phyloP scores from a whole-genome alignment of 1,140 invertebrate genomes.

The Spodoptera litura region DNA sequence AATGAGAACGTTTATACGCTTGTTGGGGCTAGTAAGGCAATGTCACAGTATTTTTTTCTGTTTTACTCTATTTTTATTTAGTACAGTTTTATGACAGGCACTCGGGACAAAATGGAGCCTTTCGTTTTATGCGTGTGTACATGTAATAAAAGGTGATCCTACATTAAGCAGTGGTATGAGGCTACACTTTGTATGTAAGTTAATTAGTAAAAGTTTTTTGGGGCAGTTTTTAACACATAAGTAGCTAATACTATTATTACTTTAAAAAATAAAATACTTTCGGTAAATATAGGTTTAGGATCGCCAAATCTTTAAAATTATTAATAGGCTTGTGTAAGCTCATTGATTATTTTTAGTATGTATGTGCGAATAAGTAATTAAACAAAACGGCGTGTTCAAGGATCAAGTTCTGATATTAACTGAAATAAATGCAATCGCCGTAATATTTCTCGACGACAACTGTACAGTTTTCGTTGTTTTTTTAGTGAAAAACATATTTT shows the following conservation, averaged over 20 bases:
- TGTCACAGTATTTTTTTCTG: conserved; percentile 9
- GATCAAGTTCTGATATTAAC: too few species aligned
- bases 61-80: conserved; percentile 20
- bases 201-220: conserved; percentile 17
- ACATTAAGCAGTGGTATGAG: conserved; percentile 8
- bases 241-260: not conserved
- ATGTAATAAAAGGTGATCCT: conserved; percentile 31
- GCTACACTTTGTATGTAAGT: conserved; percentile 3
- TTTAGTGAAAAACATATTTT: too few species aligned
- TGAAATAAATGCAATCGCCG: too few species aligned
- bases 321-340: not conserved
- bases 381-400: too few species aligned
- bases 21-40: not conserved
- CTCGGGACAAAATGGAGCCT: conserved; percentile 13
- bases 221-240: not conserved
- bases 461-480: too few species aligned
- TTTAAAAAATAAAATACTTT: too few species aligned
- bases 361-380: too few species aligned
- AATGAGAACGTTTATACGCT: not conserved
- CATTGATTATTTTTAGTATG: too few species aligned
- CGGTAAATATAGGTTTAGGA: too few species aligned
- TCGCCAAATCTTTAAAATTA: not conserved
- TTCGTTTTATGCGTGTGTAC: conserved; percentile 36
- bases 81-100: conserved; percentile 29
- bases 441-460: too few species aligned